Percentiles rank a stretch among this genome's conserved stretches.
phyloP scores from a whole-genome alignment of 2,113 vertebrate genomes.

The Vireo altiloquus region DNA sequence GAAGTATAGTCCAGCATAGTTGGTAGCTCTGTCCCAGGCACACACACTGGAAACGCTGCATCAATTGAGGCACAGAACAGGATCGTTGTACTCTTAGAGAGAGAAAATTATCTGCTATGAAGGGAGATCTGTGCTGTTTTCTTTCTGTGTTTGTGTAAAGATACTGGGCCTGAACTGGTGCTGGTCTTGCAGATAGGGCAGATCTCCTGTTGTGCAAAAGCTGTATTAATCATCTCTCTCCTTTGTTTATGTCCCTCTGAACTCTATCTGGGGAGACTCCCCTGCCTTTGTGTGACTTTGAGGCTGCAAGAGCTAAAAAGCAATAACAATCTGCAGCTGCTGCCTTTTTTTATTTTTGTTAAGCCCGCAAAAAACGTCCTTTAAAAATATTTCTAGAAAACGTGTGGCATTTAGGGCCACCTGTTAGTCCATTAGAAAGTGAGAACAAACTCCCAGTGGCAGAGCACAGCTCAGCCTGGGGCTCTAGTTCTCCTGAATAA shows the following conservation, averaged over 20 bases:
- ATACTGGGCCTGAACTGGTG: neutral
- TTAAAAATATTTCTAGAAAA: conserved; percentile 23
- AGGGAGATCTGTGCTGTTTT: neutral
- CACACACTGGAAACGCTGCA: neutral
- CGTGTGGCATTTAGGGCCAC: neutral
- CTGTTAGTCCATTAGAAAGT: conserved; percentile 35
- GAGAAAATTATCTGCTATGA: neutral
- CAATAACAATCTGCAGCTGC: conserved; percentile 9
- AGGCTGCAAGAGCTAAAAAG: neutral
- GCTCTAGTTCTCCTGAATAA: neutral
- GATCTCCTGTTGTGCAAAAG: neutral
- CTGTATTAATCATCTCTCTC: neutral
- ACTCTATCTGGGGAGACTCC: neutral
- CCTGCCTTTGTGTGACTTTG: neutral
- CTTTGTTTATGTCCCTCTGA: neutral
- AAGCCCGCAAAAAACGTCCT: neutral
- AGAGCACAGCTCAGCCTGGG: neutral
- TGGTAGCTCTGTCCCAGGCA: neutral
- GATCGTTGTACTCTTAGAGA: neutral
- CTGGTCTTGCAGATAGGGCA: neutral
- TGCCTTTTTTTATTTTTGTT: neutral
- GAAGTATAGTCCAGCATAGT: neutral
- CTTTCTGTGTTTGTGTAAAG: neutral
- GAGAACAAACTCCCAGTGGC: neutral
- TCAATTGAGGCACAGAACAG: neutral